Percentiles rank a stretch among this genome's conserved stretches.
Conservation (phyloP, 2,888 invertebrate genomes). For the Molanna angustata region DNA sequence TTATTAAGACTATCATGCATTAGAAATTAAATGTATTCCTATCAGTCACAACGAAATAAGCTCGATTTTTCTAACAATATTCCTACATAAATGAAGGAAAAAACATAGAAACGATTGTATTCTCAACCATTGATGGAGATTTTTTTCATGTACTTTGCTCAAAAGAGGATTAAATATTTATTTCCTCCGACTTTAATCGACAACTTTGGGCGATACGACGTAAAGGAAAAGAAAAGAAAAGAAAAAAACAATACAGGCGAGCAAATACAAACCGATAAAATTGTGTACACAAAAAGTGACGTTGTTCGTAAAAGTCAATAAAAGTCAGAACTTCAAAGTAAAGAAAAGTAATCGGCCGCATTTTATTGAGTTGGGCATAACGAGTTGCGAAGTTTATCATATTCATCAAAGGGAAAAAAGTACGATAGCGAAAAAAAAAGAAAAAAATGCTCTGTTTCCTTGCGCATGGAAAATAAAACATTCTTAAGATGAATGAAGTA, state of each 20-base stretch:
- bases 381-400: background rate
- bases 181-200: background rate
- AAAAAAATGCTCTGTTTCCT: too few relatives aligned
- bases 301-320: background rate
- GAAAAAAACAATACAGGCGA: background rate
- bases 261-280: background rate
- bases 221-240: too few relatives aligned
- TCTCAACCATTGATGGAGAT: too few relatives aligned
- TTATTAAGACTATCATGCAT: too few relatives aligned
- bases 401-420: background rate
- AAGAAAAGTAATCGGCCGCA: background rate
- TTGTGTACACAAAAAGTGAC: background rate
- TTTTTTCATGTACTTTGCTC: too few relatives aligned
- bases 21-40: too few relatives aligned
- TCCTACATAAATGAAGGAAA: too few relatives aligned
- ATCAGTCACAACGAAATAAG: too few relatives aligned
- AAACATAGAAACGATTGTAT: too few relatives aligned
- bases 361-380: background rate
- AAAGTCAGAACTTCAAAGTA: slow-evolving; percentile 2
- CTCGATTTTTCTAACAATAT: too few relatives aligned
- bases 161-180: background rate
- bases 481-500: too few relatives aligned
- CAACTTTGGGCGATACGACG: background rate
- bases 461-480: too few relatives aligned
- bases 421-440: background rate